Conservation (phyloP, 2,888 invertebrate species). For the Papilio demoleus region DNA sequence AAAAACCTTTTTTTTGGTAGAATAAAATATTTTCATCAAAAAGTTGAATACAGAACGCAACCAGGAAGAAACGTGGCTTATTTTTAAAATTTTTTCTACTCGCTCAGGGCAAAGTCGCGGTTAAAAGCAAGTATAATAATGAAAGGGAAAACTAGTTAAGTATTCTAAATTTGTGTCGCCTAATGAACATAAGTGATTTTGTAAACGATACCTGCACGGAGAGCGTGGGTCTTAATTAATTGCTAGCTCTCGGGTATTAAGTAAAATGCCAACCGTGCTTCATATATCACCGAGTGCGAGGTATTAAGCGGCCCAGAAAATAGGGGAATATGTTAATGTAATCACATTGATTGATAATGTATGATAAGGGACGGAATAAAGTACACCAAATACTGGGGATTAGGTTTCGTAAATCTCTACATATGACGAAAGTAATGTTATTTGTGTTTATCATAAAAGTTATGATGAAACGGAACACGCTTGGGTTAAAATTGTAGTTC, state of each 20-base stretch:
- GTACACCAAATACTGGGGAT: neutral
- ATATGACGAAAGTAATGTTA: constrained; percentile 11
- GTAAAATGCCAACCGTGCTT: constrained; percentile 40
- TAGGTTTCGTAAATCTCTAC: constrained; percentile 1
- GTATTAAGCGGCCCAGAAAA: constrained; percentile 36
- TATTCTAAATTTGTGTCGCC: constrained; percentile 24
- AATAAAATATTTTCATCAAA: too few relatives aligned
- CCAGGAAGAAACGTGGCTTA: too few relatives aligned
- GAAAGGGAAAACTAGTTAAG: constrained; percentile 11
- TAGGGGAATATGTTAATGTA: constrained; percentile 35
- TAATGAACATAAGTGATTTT: constrained; percentile 29
- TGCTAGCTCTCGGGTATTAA: constrained; percentile 38
- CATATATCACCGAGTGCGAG: constrained; percentile 37
- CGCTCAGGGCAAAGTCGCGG: too few relatives aligned
- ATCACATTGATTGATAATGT: constrained; percentile 29
- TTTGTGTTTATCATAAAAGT: neutral
- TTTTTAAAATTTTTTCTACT: too few relatives aligned
- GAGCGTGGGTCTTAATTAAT: constrained; percentile 39
- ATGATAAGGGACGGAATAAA: constrained; percentile 21
- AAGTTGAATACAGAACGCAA: too few relatives aligned
- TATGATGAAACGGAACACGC: neutral
- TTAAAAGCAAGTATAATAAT: too few relatives aligned
- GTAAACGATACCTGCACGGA: constrained; percentile 29
- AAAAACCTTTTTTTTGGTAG: too few relatives aligned
- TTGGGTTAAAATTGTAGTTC: neutral